Percentiles rank a stretch among this genome's conserved stretches.
These are phyloP conservation scores for Telmatochromis sp. DNA, from an alignment of 2,113 vertebrate genomes.

Conservation along the genomic window DNA sequence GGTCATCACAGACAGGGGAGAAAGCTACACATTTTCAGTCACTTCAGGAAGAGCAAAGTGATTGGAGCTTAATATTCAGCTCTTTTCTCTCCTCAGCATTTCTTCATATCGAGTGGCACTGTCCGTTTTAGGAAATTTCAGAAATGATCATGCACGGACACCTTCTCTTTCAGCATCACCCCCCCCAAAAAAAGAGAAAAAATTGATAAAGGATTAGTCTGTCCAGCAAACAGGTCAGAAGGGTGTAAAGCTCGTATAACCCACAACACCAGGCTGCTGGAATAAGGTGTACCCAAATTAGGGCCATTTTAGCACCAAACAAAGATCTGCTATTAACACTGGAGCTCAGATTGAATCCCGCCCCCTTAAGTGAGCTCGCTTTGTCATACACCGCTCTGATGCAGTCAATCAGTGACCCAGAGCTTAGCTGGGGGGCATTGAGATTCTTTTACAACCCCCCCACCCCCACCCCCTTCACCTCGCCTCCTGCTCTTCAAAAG, in stretches of 20 bases:
- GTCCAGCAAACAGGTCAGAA: background rate
- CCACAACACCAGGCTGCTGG: background rate
- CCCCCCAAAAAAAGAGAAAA: rapidly evolving
- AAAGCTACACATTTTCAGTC: background rate
- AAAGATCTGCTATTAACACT: constrained; percentile 23
- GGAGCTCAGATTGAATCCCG: constrained; percentile 8
- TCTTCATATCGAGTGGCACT: background rate
- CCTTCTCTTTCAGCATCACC: background rate
- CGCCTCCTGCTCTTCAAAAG: constrained; percentile 43
- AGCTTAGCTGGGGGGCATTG: constrained; percentile 61
- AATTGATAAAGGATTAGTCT: background rate
- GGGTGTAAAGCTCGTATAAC: background rate
- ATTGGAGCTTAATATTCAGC: background rate
- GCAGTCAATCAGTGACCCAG: constrained; percentile 67
- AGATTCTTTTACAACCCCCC: constrained; percentile 53
- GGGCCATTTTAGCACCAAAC: constrained; percentile 10
- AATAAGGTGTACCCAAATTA: constrained; percentile 1
- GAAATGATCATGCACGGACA: background rate
- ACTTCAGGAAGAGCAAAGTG: background rate
- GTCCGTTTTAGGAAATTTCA: background rate
- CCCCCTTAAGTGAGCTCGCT: constrained; percentile 53
- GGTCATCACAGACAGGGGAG: background rate
- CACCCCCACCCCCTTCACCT: constrained; percentile 34
- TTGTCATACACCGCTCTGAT: constrained; percentile 49
- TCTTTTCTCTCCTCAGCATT: background rate